Percentiles rank a stretch among this genome's conserved stretches.
Conservation (phyloP, 2,797 vertebrate genomes). For the Acomys russatus region DNA sequence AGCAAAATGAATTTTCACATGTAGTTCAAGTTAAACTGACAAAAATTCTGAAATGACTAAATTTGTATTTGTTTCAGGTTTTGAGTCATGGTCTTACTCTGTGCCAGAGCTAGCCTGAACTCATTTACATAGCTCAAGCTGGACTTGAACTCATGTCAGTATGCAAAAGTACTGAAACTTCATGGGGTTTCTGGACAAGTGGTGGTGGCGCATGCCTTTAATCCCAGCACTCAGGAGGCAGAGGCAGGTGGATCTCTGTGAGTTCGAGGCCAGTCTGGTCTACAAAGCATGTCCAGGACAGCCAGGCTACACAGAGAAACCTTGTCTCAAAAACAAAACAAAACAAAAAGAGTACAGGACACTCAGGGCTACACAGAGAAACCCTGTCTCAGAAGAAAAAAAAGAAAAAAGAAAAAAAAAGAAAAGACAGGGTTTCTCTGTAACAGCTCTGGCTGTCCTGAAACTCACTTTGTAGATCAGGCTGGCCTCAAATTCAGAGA, state of each 20-base stretch:
- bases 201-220: no score
- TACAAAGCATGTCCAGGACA: no score
- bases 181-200: no score
- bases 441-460: neutral
- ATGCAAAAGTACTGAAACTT: neutral
- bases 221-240: no score
- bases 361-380: no score
- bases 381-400: no score
- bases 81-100: neutral
- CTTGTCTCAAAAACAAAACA: no score
- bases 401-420: no score
- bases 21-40: constrained; percentile 42
- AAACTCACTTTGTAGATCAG: neutral
- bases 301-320: no score
- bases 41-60: constrained; percentile 61
- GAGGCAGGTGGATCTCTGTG: no score
- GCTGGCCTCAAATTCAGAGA: neutral
- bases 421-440: neutral
- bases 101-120: neutral
- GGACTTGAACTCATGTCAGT: neutral
- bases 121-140: neutral
- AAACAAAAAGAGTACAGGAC: no score
- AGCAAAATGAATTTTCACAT: neutral
- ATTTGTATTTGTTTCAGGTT: neutral
- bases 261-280: no score